Evolutionary conservation across 2,113 vertebrate species (phyloP).

Genomic region (Asarcornis scutulata): DNA sequence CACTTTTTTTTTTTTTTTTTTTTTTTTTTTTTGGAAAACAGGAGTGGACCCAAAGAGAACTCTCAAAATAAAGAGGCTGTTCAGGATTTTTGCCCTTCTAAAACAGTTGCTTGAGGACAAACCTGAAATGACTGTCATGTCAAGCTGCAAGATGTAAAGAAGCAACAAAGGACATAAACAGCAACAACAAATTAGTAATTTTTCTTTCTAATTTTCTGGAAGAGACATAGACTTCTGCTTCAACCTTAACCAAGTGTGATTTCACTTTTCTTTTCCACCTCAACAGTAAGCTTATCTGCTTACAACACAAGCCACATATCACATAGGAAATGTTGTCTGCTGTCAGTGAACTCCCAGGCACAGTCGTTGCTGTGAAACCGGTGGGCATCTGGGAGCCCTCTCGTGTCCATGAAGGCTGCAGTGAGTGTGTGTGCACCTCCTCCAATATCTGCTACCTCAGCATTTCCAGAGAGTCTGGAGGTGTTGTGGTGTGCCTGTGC

Average conservation of each 20-base stretch:
- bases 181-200: background rate
- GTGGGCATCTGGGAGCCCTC: background rate
- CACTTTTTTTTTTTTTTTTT: no score
- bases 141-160: background rate
- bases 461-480: background rate
- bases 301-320: background rate
- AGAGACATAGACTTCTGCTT: background rate
- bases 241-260: background rate
- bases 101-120: background rate
- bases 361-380: background rate
- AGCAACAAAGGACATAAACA: background rate
- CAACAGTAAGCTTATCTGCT: background rate
- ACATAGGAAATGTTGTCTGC: background rate
- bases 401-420: background rate
- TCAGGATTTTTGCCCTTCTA: background rate
- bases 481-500: background rate
- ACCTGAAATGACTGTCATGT: background rate
- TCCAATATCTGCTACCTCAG: background rate
- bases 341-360: background rate
- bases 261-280: slow-evolving; percentile 19
- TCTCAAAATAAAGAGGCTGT: background rate
- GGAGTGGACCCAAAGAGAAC: background rate
- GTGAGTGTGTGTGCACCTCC: background rate
- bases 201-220: background rate
- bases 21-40: background rate